A percentile compares a stretch with the other conserved stretches of the same genome.
phyloP scores from a whole-genome alignment of 2,888 invertebrate genomes.

The Tachina grossa region DNA sequence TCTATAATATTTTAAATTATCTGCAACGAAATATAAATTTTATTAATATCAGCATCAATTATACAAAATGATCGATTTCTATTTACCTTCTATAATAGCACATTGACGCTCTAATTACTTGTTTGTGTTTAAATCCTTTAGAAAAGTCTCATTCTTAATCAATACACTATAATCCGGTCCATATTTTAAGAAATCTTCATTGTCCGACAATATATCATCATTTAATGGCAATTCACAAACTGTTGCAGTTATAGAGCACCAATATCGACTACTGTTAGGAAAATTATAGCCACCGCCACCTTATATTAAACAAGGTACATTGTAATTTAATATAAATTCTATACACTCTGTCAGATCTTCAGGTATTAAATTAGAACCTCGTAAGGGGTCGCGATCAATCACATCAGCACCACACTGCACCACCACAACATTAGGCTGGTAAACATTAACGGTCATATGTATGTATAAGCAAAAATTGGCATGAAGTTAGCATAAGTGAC shows the following conservation, averaged over 20 bases:
- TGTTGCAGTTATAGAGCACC: constrained; percentile 88
- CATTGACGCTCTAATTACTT: constrained; percentile 78
- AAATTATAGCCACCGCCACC: constrained; percentile 92
- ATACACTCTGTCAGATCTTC: constrained; percentile 86
- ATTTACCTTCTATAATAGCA: constrained; percentile 73
- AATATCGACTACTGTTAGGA: constrained; percentile 89
- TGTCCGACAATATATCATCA: constrained; percentile 90
- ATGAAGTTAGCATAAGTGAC: no score
- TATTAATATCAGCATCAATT: background rate
- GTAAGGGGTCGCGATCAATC: constrained; percentile 88
- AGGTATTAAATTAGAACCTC: constrained; percentile 87
- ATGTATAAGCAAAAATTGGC: no score
- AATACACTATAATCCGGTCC: constrained; percentile 87
- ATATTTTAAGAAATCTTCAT: constrained; percentile 87
- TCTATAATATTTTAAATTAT: constrained; percentile 60
- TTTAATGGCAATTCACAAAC: constrained; percentile 84
- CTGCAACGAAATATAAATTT: constrained; percentile 61
- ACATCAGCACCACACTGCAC: constrained; percentile 93
- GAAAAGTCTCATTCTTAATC: constrained; percentile 78
- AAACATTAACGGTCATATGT: no score
- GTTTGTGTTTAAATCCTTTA: constrained; percentile 79
- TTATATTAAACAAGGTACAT: constrained; percentile 87
- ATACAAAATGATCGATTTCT: background rate
- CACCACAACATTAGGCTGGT: constrained; percentile 87
- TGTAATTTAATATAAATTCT: constrained; percentile 84